These are phyloP conservation scores for Zeugodacus cucurbitae DNA, from an alignment of 1,140 invertebrate genomes.

Conservation along the genomic window DNA sequence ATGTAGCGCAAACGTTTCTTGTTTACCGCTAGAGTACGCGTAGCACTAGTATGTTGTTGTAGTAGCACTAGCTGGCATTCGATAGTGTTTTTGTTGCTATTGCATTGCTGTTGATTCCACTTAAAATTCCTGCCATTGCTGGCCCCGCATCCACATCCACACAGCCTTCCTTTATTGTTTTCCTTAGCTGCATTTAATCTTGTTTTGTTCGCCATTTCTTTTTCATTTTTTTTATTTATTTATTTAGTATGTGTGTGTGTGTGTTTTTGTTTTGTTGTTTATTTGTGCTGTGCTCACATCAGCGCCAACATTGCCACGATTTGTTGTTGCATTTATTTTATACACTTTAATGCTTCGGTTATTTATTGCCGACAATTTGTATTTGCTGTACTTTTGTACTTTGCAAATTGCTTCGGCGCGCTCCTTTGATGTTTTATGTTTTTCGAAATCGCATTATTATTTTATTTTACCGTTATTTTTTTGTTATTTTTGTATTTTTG, in stretches of 20 bases:
- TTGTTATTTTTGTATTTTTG: background rate
- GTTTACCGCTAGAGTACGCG: background rate
- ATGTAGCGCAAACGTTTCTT: background rate
- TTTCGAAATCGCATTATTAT: background rate
- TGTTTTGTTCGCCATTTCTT: background rate
- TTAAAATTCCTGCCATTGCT: slow-evolving; percentile 38
- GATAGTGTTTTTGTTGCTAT: background rate
- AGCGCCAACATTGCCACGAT: background rate
- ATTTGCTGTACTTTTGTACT: slow-evolving; percentile 36
- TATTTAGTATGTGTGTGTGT: no score
- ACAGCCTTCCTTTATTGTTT: slow-evolving; percentile 30
- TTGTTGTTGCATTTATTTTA: slow-evolving; percentile 30
- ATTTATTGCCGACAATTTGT: slow-evolving; percentile 38
- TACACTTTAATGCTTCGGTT: slow-evolving; percentile 28
- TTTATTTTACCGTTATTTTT: background rate
- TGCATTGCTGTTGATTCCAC: background rate
- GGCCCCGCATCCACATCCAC: background rate
- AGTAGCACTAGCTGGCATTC: background rate
- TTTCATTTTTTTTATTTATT: background rate
- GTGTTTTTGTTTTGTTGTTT: background rate
- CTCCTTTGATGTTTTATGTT: background rate
- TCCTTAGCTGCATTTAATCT: slow-evolving; percentile 8
- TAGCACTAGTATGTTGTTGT: background rate
- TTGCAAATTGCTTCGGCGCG: slow-evolving; percentile 9
- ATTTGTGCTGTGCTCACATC: background rate